phyloP scores from a whole-genome alignment of 2,797 vertebrate species.

The Pteronotus mesoamericanus region DNA sequence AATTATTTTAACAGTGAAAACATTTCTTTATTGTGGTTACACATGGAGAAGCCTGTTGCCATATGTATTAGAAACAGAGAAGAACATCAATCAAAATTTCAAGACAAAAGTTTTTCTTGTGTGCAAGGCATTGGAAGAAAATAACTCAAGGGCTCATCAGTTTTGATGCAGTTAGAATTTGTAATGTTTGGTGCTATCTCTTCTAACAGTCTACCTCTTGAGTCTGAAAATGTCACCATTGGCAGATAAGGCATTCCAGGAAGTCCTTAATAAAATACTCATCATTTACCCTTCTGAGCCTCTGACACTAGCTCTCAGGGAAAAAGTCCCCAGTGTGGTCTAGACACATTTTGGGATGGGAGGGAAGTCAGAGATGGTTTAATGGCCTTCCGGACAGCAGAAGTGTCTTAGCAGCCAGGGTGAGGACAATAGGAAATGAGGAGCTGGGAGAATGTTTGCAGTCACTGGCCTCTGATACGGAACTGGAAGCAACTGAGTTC shows the following conservation, averaged over 20 bases:
- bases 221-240: background rate
- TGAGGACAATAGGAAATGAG: background rate
- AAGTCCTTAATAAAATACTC: background rate
- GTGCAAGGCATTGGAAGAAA: background rate
- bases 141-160: background rate
- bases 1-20: slow-evolving; percentile 16
- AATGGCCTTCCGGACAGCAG: background rate
- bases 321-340: background rate
- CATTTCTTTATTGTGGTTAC: background rate
- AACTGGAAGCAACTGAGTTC: background rate
- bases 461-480: background rate
- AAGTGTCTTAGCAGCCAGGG: background rate
- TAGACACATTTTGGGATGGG: background rate
- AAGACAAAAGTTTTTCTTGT: background rate
- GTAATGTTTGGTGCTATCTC: background rate
- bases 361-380: background rate
- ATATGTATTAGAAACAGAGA: background rate
- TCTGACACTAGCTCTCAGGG: background rate
- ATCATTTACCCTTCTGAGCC: background rate
- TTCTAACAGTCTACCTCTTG: background rate
- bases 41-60: background rate
- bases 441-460: background rate
- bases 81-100: background rate
- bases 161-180: background rate
- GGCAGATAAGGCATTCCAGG: background rate